Conservation (phyloP, 2,797 vertebrate species). For the Lacerta agilis region DNA sequence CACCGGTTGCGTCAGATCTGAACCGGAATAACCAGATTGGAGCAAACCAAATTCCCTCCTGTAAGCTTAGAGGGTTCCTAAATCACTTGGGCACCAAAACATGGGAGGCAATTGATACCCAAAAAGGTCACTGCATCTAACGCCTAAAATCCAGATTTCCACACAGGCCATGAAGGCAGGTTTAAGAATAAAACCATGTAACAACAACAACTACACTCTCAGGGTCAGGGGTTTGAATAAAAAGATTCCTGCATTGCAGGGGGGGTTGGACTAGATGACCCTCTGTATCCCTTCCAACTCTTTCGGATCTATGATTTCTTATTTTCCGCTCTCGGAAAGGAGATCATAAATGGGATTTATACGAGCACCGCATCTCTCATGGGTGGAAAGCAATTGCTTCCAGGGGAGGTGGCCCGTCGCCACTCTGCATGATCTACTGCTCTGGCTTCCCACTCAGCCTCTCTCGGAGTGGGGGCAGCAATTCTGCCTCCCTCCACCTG, state of each 20-base stretch:
- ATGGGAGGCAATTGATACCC: conserved; percentile 10
- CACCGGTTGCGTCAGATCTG: neutral
- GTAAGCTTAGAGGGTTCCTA: neutral
- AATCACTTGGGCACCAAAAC: conserved; percentile 5
- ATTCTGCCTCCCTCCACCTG: neutral
- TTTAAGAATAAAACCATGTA: conserved; percentile 19
- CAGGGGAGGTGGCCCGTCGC: neutral
- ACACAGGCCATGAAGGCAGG: neutral
- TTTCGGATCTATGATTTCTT: too few relatives aligned
- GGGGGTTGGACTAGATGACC: too few relatives aligned
- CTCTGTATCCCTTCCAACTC: too few relatives aligned
- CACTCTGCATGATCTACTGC: neutral
- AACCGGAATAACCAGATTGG: neutral
- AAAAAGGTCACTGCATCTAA: neutral
- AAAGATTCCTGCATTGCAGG: too few relatives aligned
- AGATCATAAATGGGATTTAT: neutral
- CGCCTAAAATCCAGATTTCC: neutral
- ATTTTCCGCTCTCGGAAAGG: neutral
- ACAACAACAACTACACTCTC: neutral
- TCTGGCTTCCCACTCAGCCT: neutral
- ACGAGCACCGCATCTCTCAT: neutral
- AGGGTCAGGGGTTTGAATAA: too few relatives aligned
- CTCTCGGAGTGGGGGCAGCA: neutral
- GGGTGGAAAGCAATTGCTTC: neutral
- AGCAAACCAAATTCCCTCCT: neutral